Percentiles rank a stretch among this genome's conserved stretches.
Conservation (phyloP, 1,140 invertebrate species). For the Trachymyrmex cornetzi region DNA sequence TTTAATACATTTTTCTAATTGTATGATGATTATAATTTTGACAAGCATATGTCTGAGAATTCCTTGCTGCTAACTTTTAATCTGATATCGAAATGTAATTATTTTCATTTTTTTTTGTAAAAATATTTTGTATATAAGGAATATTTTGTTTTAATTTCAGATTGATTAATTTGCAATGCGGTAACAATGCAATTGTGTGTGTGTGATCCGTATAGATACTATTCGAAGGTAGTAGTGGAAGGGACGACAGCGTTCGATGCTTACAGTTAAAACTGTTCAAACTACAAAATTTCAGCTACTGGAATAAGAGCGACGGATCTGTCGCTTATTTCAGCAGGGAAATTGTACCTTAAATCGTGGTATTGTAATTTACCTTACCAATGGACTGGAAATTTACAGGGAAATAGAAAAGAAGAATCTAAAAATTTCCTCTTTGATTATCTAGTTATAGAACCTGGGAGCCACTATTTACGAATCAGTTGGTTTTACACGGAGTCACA, state of each 20-base stretch:
- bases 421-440: too few species aligned
- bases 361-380: too few species aligned
- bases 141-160: constrained; percentile 6
- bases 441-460: too few species aligned
- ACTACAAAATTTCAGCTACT: too few species aligned
- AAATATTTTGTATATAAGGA: neutral
- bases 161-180: neutral
- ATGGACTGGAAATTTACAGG: too few species aligned
- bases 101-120: neutral
- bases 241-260: too few species aligned
- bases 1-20: neutral
- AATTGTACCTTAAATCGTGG: too few species aligned
- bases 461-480: too few species aligned
- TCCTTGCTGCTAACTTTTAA: constrained; percentile 75
- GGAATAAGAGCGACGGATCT: too few species aligned
- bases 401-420: too few species aligned
- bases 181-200: neutral
- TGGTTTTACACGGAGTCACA: neutral
- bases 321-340: too few species aligned
- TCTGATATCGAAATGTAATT: constrained; percentile 62
- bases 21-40: constrained; percentile 70
- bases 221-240: neutral
- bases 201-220: neutral
- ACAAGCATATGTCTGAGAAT: constrained; percentile 81
- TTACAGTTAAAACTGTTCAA: too few species aligned